These are phyloP conservation scores for Caenorhabditis sp. DNA, from an alignment of 2,888 invertebrate genomes.

Conservation along the genomic window DNA sequence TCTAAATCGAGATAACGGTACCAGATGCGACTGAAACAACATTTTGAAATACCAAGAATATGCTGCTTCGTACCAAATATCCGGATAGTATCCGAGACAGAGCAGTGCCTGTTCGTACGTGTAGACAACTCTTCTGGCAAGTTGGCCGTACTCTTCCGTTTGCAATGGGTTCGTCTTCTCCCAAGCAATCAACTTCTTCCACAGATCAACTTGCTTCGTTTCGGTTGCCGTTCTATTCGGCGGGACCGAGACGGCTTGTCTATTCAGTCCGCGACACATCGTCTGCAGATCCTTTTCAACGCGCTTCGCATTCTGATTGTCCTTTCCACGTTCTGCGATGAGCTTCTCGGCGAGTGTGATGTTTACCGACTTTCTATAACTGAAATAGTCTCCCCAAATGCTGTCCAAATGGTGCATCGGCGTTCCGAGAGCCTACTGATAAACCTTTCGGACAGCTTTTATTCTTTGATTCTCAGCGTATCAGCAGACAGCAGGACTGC, in stretches of 20 bases:
- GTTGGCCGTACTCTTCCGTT: constrained; percentile 95
- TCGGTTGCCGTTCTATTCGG: constrained; percentile 87
- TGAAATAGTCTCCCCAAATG: constrained; percentile 95
- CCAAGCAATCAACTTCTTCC: constrained; percentile 99
- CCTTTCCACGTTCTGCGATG: constrained; percentile 95
- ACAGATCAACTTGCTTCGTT: constrained; percentile 89
- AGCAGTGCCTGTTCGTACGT: constrained; percentile 98
- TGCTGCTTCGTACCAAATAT: constrained; percentile 99
- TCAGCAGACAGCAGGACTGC: constrained; percentile 94
- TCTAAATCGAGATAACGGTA: constrained; percentile 98
- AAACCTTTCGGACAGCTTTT: constrained; percentile 96
- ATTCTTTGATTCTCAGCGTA: constrained; percentile 99
- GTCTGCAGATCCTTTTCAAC: constrained; percentile 97
- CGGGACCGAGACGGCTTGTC: constrained; percentile 97
- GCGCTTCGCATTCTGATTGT: constrained; percentile 88
- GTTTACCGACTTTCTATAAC: constrained; percentile 93
- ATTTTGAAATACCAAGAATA: too few relatives aligned
- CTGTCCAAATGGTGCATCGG: constrained; percentile 98
- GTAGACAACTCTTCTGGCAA: constrained; percentile 96
- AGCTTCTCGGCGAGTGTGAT: constrained; percentile 95
- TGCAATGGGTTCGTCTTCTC: constrained; percentile 96
- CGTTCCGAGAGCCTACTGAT: constrained; percentile 95
- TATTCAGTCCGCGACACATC: constrained; percentile 94
- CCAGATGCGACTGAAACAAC: constrained; percentile 94
- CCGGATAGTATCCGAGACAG: constrained; percentile 97